Conservation (phyloP, 1,140 invertebrate genomes). For the Gonioctena quinquepunctata region DNA sequence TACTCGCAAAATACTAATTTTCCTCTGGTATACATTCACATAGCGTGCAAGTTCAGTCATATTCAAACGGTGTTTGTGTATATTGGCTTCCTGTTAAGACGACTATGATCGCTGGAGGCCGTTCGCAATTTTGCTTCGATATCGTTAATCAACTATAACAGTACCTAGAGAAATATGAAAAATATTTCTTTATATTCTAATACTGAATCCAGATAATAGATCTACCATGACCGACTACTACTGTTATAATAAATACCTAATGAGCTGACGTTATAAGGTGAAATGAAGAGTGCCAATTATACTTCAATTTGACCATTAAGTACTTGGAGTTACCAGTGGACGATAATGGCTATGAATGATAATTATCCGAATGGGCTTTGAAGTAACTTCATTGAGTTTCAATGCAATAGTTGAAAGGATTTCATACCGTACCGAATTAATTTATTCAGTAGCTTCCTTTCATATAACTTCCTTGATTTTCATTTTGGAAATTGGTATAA, state of each 20-base stretch:
- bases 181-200: constrained; percentile 13
- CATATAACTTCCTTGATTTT: too few species aligned
- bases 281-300: neutral
- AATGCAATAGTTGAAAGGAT: too few species aligned
- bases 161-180: constrained; percentile 1
- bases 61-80: neutral
- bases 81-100: neutral
- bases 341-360: neutral
- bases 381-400: too few species aligned
- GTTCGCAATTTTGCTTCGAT: constrained; percentile 6
- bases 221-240: constrained; percentile 5
- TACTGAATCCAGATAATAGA: constrained; percentile 5
- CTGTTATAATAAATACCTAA: constrained; percentile 8
- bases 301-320: neutral
- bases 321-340: neutral
- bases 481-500: too few species aligned
- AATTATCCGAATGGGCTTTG: too few species aligned
- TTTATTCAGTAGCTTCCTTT: too few species aligned
- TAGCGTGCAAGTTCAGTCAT: neutral
- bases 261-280: neutral
- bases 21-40: neutral
- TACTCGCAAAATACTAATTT: too few species aligned
- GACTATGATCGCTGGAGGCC: neutral
- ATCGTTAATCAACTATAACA: constrained; percentile 11
- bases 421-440: too few species aligned